A percentile compares a stretch with the other conserved stretches of the same genome.
Conservation (phyloP, 2,888 invertebrate genomes). For the Aromia moschata region DNA sequence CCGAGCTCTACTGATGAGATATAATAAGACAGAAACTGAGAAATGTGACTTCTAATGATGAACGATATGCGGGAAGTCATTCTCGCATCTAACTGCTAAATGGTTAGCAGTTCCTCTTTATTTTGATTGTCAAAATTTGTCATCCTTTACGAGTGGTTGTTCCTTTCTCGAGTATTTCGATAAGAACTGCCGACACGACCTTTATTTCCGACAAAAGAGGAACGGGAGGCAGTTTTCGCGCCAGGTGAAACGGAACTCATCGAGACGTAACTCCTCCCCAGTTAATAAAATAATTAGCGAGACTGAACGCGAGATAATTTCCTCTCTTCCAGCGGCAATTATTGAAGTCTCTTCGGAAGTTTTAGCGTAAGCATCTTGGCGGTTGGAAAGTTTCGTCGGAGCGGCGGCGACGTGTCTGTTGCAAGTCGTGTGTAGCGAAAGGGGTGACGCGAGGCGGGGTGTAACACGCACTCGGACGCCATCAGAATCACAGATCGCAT, state of each 20-base stretch:
- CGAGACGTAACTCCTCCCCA: constrained; percentile 20
- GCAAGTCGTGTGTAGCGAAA: constrained; percentile 2
- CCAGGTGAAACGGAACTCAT: constrained; percentile 25
- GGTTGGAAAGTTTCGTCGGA: constrained; percentile 25
- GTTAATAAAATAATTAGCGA: constrained; percentile 35
- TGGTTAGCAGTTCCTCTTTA: too few relatives aligned
- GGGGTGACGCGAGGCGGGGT: constrained; percentile 19
- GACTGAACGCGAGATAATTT: constrained; percentile 34
- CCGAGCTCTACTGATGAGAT: too few relatives aligned
- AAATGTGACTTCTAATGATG: too few relatives aligned
- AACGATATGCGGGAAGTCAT: too few relatives aligned
- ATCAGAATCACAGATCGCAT: constrained; percentile 44
- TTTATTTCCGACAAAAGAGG: too few relatives aligned
- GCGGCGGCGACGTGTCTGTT: constrained; percentile 3
- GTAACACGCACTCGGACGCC: constrained; percentile 39
- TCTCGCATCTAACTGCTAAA: too few relatives aligned
- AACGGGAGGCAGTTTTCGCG: neutral
- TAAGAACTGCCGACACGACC: too few relatives aligned
- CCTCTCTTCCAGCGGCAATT: constrained; percentile 27
- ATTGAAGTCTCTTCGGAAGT: constrained; percentile 31
- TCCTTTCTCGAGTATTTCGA: too few relatives aligned
- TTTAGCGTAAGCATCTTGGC: constrained; percentile 26
- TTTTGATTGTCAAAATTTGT: too few relatives aligned
- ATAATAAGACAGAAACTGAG: too few relatives aligned
- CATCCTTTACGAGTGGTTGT: too few relatives aligned